Evolutionary conservation across 2,113 vertebrate genomes (phyloP).

Genomic region (Dunckerocampus dactyliophorus): DNA sequence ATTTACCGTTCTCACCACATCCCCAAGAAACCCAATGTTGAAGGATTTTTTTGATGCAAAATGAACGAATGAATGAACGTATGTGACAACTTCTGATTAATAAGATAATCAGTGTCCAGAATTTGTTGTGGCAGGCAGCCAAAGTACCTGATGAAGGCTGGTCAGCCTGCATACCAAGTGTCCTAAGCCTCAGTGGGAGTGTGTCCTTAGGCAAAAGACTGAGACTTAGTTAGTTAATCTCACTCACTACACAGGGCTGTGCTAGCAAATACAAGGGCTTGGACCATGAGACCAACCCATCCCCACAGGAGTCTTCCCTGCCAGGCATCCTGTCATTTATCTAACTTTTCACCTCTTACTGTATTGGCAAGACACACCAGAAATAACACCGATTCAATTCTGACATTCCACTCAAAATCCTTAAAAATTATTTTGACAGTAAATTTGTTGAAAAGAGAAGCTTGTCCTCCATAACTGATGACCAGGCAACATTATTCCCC

Average conservation of each 20-base stretch:
- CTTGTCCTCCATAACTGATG: constrained; percentile 20
- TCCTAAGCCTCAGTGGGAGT: constrained; percentile 20
- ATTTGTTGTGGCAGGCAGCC: constrained; percentile 64
- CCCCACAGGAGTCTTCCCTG: constrained; percentile 20
- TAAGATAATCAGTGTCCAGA: constrained; percentile 64
- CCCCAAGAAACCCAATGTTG: too few species aligned
- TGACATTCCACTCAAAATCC: constrained; percentile 36
- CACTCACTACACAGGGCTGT: neutral
- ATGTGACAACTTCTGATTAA: constrained; percentile 66
- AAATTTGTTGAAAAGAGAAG: constrained; percentile 47
- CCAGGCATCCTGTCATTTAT: constrained; percentile 23
- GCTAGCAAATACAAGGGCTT: constrained; percentile 12
- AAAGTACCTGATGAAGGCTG: constrained; percentile 51
- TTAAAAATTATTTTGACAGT: constrained; percentile 54
- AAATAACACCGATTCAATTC: constrained; percentile 49
- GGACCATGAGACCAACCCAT: constrained; percentile 25
- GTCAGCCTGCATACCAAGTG: constrained; percentile 29
- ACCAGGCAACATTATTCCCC: constrained; percentile 22
- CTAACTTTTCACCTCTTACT: constrained; percentile 30
- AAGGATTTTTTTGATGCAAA: constrained; percentile 46
- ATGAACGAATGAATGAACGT: constrained; percentile 50
- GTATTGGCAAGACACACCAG: constrained; percentile 35
- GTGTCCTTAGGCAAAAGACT: constrained; percentile 16
- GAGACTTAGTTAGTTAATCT: constrained; percentile 17
- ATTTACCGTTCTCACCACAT: too few species aligned